Conservation (phyloP, 2,113 vertebrate genomes). For the Eclectus roratus region DNA sequence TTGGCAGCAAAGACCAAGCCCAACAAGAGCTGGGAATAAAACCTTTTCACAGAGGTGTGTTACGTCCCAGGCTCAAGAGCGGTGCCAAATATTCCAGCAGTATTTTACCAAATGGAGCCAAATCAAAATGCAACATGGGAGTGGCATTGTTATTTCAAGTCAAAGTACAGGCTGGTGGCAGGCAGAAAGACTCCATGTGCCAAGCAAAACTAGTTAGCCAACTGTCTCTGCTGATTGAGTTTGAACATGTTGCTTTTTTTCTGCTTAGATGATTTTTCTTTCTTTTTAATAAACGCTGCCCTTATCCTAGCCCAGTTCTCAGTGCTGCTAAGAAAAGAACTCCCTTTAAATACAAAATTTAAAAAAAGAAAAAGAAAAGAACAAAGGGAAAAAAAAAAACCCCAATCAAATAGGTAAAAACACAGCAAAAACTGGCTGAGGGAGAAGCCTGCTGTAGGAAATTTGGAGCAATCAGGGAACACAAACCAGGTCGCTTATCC, state of each 20-base stretch:
- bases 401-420: background rate
- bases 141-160: background rate
- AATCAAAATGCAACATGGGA: background rate
- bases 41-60: background rate
- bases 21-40: background rate
- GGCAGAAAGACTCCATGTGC: background rate
- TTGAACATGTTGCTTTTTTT: background rate
- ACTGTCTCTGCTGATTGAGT: background rate
- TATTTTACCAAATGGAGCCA: background rate
- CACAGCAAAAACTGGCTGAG: background rate
- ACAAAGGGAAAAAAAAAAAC: background rate
- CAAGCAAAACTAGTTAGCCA: slow-evolving; percentile 31
- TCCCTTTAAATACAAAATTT: background rate
- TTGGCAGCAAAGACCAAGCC: background rate
- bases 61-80: background rate
- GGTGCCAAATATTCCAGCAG: background rate
- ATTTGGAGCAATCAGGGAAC: background rate
- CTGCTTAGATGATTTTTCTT: background rate
- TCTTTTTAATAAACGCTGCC: background rate
- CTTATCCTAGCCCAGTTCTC: background rate
- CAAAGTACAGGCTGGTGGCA: background rate
- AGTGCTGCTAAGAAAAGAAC: background rate
- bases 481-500: background rate
- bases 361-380: background rate
- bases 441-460: background rate